Percentiles rank a stretch among this genome's conserved stretches.
phyloP scores from a whole-genome alignment of 2,113 vertebrate genomes.

The Oncorhynchus kisutch region DNA sequence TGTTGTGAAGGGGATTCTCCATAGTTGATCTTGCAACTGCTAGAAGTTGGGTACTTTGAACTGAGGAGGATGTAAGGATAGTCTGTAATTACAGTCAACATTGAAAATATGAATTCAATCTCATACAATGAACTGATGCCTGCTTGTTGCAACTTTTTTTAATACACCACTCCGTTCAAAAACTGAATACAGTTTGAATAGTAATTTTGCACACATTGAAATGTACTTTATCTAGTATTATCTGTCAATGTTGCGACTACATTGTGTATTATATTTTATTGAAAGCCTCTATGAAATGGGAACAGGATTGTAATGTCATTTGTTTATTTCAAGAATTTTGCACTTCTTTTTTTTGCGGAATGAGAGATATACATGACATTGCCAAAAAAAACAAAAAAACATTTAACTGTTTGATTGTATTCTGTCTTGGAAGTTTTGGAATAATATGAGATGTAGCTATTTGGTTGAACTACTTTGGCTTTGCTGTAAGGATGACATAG shows the following conservation, averaged over 20 bases:
- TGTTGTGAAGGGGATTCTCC: not conserved
- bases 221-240: constrained; percentile 3
- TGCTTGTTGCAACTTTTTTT: constrained; percentile 18
- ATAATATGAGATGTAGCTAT: constrained; percentile 26
- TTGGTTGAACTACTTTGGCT: constrained; percentile 30
- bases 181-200: constrained; percentile 10
- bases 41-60: not conserved
- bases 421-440: constrained; percentile 41
- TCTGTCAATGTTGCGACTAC: not conserved
- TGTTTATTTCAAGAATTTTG: constrained; percentile 33
- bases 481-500: constrained; percentile 32
- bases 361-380: constrained; percentile 43
- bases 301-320: constrained; percentile 40
- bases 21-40: constrained; percentile 18
- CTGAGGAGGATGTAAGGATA: not conserved
- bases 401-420: constrained; percentile 68
- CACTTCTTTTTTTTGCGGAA: constrained; percentile 27
- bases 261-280: constrained; percentile 15
- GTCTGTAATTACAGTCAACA: not conserved
- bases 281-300: constrained; percentile 30
- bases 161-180: constrained; percentile 36
- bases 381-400: constrained; percentile 49
- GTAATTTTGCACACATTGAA: constrained; percentile 59
- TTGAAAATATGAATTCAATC: not conserved
- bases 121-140: too few relatives aligned